Base-by-base conservation (phyloP, 30 jellyfish, hydroid and myxozoan species). In the Aurelia aurita complex sp. Pacific region DNA sequence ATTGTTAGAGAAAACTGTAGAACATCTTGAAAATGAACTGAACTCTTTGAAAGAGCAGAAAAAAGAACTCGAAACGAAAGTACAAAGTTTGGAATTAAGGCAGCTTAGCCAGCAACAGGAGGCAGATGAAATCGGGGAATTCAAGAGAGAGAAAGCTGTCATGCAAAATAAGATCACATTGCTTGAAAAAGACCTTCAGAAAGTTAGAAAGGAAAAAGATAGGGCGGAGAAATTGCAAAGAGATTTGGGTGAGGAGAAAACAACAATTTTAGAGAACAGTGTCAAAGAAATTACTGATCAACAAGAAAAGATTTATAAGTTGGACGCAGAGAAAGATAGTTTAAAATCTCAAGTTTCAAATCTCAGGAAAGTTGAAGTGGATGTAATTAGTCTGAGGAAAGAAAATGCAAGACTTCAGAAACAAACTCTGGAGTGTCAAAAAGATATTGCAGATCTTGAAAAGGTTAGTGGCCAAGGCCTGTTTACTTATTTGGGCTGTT, bases 221-320 rank as follows among this genome's bases (percentile, higher is more conserved):
- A 65, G 17, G 15, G 29, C 75, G 10, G 90, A 84, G 76, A 53
- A 61, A 67, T 92, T 88, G 59, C 68, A 59, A 63, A 33, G 66
- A 2, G 92, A 84, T 34, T 67, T 89, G 79, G 90, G 59, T 5
- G 82, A 77, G 14, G 99, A 94, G 23, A 94, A 91, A 74, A 82
- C 95, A 17, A 89, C 97, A 42, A 94, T 94, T 60, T 65, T 94
- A 34, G 99, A 94, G 50, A 94, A 94, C 81, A 94, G 99, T 69
- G 99, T 94, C 33, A 91, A 89, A 46, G 99, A 94, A 62, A 94
- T 94, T 17, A 89, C 99, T 1, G 97, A 94, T 50, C 99, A 77
- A 33, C 97, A 94, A 64, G 95, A 85, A 64, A 85, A 81, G 62
- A 60, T 94, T 2, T 69, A 75, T 32, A 75, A 76, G 67, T 52